Evolutionary conservation across 2,888 invertebrate genomes (phyloP).

Genomic region (Heliconius hortense): DNA sequence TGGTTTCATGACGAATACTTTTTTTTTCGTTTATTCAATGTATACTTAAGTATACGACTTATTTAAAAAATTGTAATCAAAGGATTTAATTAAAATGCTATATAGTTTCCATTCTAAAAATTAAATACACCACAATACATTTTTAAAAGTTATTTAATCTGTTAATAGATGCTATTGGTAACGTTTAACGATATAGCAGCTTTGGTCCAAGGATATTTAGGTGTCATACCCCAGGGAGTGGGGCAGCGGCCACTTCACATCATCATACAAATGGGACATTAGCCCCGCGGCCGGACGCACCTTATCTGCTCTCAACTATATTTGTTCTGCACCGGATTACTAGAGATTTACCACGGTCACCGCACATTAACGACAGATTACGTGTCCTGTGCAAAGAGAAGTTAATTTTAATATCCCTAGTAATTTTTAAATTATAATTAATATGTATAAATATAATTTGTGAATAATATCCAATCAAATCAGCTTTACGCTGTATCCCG

Average conservation of each 20-base stretch:
- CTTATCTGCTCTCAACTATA: conserved; percentile 80
- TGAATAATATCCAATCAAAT: neutral
- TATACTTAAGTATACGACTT: neutral
- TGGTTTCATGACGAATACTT: neutral
- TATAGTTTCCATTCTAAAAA: neutral
- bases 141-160: neutral
- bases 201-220: conserved; percentile 53
- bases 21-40: neutral
- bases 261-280: conserved; percentile 81
- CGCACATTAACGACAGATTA: conserved; percentile 74
- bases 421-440: conserved; percentile 34
- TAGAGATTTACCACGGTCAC: conserved; percentile 78
- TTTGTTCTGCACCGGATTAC: conserved; percentile 78
- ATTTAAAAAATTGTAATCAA: neutral
- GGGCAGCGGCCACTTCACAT: conserved; percentile 55
- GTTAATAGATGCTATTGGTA: neutral
- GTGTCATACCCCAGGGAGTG: conserved; percentile 48
- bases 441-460: conserved; percentile 9
- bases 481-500: too few species aligned
- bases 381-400: conserved; percentile 76
- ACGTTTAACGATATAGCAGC: conserved; percentile 32
- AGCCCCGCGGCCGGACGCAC: conserved; percentile 71
- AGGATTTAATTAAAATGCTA: neutral
- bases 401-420: conserved; percentile 64
- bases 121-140: neutral